Conservation (phyloP, 37 sponge, comb jelly and placozoan species). For the Ianthella basta region DNA sequence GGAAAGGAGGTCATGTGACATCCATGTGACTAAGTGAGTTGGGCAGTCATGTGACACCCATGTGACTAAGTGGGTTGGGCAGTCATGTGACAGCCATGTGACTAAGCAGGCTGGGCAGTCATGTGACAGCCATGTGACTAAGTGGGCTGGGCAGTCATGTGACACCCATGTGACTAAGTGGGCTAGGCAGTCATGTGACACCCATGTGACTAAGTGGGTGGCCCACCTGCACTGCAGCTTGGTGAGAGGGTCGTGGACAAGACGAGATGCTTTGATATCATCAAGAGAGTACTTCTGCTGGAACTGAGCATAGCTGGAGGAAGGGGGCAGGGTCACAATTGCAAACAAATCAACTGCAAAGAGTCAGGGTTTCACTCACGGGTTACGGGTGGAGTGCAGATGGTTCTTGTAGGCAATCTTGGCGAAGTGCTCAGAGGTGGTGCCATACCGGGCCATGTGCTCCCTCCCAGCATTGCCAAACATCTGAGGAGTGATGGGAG, state of each 20-base stretch:
- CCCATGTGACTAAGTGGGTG: not conserved
- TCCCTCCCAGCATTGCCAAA: conserved; percentile 89
- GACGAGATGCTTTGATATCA: conserved; percentile 67
- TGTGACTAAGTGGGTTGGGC: conserved; percentile 3
- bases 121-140: too few relatives aligned
- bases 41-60: not conserved
- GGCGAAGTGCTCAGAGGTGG: conserved; percentile 85
- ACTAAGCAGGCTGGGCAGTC: not conserved
- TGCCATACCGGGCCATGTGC: conserved; percentile 93
- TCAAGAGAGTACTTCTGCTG: conserved; percentile 80
- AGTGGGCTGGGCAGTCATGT: not conserved
- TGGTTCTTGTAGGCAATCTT: conserved; percentile 97
- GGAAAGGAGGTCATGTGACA: not conserved
- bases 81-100: too few relatives aligned
- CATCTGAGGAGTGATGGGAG: conserved; percentile 90
- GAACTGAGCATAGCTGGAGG: conserved; percentile 82
- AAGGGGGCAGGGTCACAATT: not conserved
- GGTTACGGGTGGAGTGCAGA: conserved; percentile 89
- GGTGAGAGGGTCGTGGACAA: conserved; percentile 86
- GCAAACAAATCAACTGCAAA: not conserved
- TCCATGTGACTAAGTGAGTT: conserved; percentile 15
- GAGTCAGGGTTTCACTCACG: conserved; percentile 41
- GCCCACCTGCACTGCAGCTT: conserved; percentile 92
- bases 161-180: not conserved
- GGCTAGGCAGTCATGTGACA: not conserved